Conservation (phyloP, 2,888 invertebrate species). For the Serripes groenlandicus region DNA sequence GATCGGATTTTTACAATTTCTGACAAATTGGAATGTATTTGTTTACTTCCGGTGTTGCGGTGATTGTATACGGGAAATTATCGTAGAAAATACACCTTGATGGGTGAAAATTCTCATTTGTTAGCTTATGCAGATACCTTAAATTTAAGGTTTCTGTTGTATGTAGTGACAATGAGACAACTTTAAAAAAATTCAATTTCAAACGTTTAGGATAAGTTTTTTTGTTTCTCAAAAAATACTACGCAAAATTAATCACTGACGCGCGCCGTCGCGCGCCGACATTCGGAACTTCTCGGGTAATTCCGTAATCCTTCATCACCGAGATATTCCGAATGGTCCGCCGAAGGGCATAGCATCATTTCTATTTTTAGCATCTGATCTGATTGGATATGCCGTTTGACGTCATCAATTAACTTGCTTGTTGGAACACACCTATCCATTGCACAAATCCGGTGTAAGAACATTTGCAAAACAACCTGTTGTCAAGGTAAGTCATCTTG, state of each 20-base stretch:
- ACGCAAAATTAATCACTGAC: too few relatives aligned
- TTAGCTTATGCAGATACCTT: too few relatives aligned
- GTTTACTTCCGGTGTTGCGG: slow-evolving; percentile 28
- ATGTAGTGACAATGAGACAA: too few relatives aligned
- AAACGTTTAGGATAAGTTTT: too few relatives aligned
- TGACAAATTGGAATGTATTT: neutral
- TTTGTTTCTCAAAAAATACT: too few relatives aligned
- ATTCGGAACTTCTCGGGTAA: too few relatives aligned
- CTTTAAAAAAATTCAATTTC: too few relatives aligned
- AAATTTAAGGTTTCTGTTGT: too few relatives aligned
- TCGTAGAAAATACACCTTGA: neutral
- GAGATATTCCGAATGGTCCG: too few relatives aligned
- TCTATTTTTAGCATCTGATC: neutral
- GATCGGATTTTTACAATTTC: neutral
- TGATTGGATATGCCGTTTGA: slow-evolving; percentile 8
- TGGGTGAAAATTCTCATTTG: neutral
- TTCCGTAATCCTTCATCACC: too few relatives aligned
- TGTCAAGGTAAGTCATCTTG: slow-evolving; percentile 4
- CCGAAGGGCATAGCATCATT: neutral
- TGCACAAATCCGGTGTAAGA: neutral
- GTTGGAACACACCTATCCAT: neutral
- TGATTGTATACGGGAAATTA: neutral
- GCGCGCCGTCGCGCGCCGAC: too few relatives aligned
- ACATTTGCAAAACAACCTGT: neutral
- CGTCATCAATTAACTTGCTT: neutral